Conservation (phyloP, 2,113 vertebrate species). For the Rhinolophus sinicus region DNA sequence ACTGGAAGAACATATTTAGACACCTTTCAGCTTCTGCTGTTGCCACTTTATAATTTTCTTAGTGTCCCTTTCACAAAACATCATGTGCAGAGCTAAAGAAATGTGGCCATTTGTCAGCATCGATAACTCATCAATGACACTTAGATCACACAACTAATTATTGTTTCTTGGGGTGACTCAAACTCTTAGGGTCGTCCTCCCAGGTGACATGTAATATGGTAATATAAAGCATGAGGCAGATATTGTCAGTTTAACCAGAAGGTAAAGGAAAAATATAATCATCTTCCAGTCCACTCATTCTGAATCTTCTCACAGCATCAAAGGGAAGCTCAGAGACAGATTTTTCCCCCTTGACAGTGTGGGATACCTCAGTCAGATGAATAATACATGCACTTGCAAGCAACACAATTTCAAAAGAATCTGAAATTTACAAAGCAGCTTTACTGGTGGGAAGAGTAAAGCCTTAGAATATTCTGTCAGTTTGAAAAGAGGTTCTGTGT, state of each 20-base stretch:
- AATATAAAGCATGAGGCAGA: constrained; percentile 53
- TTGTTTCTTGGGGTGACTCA: constrained; percentile 42
- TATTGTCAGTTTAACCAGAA: constrained; percentile 73
- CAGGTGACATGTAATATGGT: constrained; percentile 14
- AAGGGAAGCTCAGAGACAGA: constrained; percentile 59
- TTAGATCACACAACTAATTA: constrained; percentile 39
- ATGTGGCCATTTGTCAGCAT: constrained; percentile 2
- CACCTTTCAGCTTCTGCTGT: background rate
- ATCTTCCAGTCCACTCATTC: constrained; percentile 68
- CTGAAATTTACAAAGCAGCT: constrained; percentile 77
- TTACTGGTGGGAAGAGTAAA: constrained; percentile 60
- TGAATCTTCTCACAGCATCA: constrained; percentile 68
- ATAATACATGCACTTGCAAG: constrained; percentile 65
- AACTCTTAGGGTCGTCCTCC: background rate
- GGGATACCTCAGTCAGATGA: constrained; percentile 67
- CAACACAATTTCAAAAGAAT: constrained; percentile 67
- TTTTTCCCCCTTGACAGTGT: constrained; percentile 52
- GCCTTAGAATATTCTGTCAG: constrained; percentile 63
- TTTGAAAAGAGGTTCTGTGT: constrained; percentile 58
- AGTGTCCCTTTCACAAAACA: background rate
- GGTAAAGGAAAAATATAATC: constrained; percentile 66
- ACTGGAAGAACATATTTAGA: background rate
- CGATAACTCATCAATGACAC: background rate
- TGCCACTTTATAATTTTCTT: background rate
- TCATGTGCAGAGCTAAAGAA: constrained; percentile 18